Evolutionary conservation across 2,888 invertebrate species (phyloP).

Genomic region (Dusona sp.): DNA sequence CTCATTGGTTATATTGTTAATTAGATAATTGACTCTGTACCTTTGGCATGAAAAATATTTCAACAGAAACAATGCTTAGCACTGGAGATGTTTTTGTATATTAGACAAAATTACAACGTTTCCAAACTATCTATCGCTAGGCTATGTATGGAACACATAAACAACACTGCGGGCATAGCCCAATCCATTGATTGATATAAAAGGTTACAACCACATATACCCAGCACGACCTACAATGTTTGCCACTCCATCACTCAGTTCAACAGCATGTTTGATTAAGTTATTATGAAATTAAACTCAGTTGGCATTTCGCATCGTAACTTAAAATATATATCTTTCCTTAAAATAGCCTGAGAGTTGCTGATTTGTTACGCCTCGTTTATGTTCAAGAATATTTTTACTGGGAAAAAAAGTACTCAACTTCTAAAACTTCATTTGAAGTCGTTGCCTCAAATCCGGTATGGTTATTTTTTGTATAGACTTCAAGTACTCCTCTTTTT

Average conservation of each 20-base stretch:
- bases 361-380: neutral
- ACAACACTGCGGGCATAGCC: neutral
- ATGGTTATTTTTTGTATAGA: neutral
- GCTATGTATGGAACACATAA: neutral
- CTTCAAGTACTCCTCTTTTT: neutral
- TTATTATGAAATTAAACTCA: conserved; percentile 6
- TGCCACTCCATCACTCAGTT: neutral
- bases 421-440: too few relatives aligned
- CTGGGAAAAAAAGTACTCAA: neutral
- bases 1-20: neutral
- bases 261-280: neutral
- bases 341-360: neutral
- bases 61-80: neutral
- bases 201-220: neutral
- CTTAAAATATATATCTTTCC: neutral
- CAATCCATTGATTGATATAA: neutral
- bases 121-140: neutral
- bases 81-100: neutral
- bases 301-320: neutral
- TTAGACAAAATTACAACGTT: neutral
- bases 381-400: neutral
- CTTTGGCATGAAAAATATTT: neutral
- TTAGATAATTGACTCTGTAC: neutral
- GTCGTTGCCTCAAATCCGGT: neutral
- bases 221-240: neutral